Evolutionary conservation across 1,140 invertebrate genomes (phyloP), one percentile per base, ranked within the genome.

Genomic region (Theocolax elegans): DNA sequence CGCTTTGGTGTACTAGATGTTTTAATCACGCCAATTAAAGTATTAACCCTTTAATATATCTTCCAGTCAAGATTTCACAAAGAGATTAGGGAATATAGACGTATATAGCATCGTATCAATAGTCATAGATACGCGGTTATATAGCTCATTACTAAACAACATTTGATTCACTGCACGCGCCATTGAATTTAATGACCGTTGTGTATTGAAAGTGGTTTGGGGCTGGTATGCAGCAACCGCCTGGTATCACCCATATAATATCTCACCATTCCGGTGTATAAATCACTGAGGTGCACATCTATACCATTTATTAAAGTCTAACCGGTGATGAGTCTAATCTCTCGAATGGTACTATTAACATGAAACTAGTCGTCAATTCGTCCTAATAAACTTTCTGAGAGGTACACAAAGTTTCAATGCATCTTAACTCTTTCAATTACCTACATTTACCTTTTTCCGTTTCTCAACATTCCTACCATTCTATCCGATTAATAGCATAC

Each of bases 141-240:
- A 40, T 42, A 68, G 44, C 56, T 62, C 44, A 53, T 68, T 68
- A 62, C 25, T 53, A 53, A 62, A 53, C 66, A 67, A 51, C 53
- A 40, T 62, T 68, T 56, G 68, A 56, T 56, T 63, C 51, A 64
- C 31, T 48, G 27, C 59, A 60, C 56, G 48, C 44, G 42, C 62
- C 73, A 77, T 76, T 78, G 75, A 80, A 76, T 78, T 77, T 78
- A 80, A 77, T 71, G 77, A 74, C 75, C 59, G 72, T 77, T 75
- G 46, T 66, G 13, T 38, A 67, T 67, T 67, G 29, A 40, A 58
- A 67, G 44, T 46, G 54, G 29, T 17, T 49, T 27, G 21, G 48
- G 59, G 40, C 49, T 27, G 21, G 4, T 19, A 68, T 6, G 6
- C 3, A 8, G 15, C 42, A 21, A 19, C 17, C 29, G 72, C 67